Percentiles rank a stretch among this genome's conserved stretches.
Evolutionary conservation across 1,140 invertebrate genomes (phyloP).

Genomic region (Zaprionus camerounensis): DNA sequence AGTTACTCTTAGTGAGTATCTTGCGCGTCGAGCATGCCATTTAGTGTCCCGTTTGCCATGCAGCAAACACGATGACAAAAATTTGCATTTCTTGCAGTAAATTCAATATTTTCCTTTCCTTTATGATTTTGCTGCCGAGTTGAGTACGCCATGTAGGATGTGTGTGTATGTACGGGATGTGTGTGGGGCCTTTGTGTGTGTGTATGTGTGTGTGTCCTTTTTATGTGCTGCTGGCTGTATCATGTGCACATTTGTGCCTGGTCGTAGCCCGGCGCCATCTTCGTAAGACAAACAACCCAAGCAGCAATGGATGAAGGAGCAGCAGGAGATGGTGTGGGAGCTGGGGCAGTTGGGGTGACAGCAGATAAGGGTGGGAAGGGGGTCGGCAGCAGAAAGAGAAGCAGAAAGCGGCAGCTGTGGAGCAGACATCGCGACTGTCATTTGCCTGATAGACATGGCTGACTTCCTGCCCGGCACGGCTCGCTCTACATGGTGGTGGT

Average conservation of each 20-base stretch:
- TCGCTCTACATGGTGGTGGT: neutral
- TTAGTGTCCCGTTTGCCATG: neutral
- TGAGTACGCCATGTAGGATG: constrained; percentile 8
- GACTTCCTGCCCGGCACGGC: constrained; percentile 26
- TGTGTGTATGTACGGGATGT: constrained; percentile 18
- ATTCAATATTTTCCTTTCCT: constrained; percentile 81
- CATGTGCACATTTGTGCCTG: constrained; percentile 57
- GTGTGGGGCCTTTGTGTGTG: constrained; percentile 21
- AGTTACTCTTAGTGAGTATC: neutral
- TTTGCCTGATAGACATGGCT: constrained; percentile 73
- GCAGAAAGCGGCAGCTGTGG: neutral
- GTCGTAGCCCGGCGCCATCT: constrained; percentile 49
- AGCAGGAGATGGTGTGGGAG: neutral
- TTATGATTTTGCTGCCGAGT: constrained; percentile 63
- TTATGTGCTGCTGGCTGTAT: constrained; percentile 48
- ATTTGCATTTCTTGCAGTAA: constrained; percentile 80
- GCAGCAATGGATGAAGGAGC: neutral
- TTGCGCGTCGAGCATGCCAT: neutral
- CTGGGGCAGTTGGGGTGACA: neutral
- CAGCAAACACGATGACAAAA: constrained; percentile 42
- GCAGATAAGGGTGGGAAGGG: neutral
- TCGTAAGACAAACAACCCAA: constrained; percentile 58
- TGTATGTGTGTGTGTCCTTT: constrained; percentile 15
- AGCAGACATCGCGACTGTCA: constrained; percentile 69
- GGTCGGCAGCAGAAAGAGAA: neutral